Evolutionary conservation across 2,888 invertebrate genomes (phyloP), one percentile per base, ranked within the genome.

Genomic region (Xanthorhoe spadicearia): DNA sequence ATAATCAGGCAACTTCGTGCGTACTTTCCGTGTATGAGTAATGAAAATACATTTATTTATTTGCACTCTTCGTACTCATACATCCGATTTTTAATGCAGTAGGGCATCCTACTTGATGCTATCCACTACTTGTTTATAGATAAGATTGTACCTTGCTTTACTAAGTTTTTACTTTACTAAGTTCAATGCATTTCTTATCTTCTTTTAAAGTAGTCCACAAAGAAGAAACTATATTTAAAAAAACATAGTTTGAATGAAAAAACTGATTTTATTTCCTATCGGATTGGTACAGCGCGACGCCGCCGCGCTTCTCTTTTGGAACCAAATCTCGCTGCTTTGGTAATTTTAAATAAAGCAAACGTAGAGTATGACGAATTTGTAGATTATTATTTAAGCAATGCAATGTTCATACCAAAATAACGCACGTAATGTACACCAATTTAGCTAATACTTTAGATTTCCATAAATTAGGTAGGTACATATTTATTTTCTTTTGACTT

Each of bases 31-130:
- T n/a, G n/a, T n/a, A n/a, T n/a, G n/a, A n/a, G n/a, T n/a, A n/a
- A n/a, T n/a, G n/a, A n/a, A n/a, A 78, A 77, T 76, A 77, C 74
- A 72, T 73, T 79, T 76, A 67, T 67, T 75, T 77, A 80, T 81
- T 76, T 75, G 61, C 73, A 63, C 64, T 69, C 77, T 77, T 75
- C 61, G 59, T 62, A 51, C 32, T 62, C 59, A 62, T 60, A 38
- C 58, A 51, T 55, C 51, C 51, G 19, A 59, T 62, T 63, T 67
- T 63, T 63, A 38, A 57, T 53, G 38, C 53, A 57, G 53, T 49
- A 49, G 8, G 19, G 32, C 6, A 48, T 55, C 18, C 17, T 48
- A 17, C 57, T 46, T 49, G 10, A 56, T 52, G 43, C 15, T 32
- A 43, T 43, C 13, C 38, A 43, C 13, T 13, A 43, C 38, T 43